phyloP scores from a whole-genome alignment of 2,888 invertebrate species.

The Pegoplata infirma region DNA sequence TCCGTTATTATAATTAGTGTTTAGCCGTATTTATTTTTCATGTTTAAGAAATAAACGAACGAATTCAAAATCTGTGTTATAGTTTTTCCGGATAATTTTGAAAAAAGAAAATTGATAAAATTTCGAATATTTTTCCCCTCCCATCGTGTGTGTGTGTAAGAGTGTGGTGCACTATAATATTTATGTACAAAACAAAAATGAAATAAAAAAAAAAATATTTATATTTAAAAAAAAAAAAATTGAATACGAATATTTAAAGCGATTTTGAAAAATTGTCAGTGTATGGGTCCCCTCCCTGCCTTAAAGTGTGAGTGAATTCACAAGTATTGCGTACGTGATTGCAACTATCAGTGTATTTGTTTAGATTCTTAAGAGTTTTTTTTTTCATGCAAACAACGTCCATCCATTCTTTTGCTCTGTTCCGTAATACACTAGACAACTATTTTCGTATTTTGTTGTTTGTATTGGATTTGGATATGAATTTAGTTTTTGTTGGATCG shows the following conservation, averaged over 20 bases:
- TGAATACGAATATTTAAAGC: constrained; percentile 9
- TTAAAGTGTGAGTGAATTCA: too few relatives aligned
- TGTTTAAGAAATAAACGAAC: not conserved
- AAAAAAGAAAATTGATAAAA: constrained; percentile 7
- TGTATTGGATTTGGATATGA: constrained; percentile 10
- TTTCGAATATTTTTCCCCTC: not conserved
- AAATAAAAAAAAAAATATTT: not conserved
- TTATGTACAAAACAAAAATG: constrained; percentile 6
- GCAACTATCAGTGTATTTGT: constrained; percentile 19
- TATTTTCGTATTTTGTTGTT: constrained; percentile 2
- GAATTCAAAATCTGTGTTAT: not conserved
- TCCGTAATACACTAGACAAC: constrained; percentile 34
- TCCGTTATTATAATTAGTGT: constrained; percentile 23
- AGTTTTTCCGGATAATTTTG: not conserved
- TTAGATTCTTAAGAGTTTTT: constrained; percentile 43
- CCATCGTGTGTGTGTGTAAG: not conserved
- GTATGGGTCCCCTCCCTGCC: not conserved
- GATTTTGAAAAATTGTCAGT: not conserved
- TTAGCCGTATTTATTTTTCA: constrained; percentile 34
- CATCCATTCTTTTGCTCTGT: constrained; percentile 22
- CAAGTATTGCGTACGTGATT: constrained; percentile 8
- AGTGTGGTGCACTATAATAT: constrained; percentile 33
- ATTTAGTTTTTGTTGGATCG: constrained; percentile 4
- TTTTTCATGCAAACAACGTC: too few relatives aligned
- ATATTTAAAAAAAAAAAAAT: constrained; percentile 14